Conservation (phyloP, 1,140 invertebrate species). For the Thaumatotibia leucotreta region DNA sequence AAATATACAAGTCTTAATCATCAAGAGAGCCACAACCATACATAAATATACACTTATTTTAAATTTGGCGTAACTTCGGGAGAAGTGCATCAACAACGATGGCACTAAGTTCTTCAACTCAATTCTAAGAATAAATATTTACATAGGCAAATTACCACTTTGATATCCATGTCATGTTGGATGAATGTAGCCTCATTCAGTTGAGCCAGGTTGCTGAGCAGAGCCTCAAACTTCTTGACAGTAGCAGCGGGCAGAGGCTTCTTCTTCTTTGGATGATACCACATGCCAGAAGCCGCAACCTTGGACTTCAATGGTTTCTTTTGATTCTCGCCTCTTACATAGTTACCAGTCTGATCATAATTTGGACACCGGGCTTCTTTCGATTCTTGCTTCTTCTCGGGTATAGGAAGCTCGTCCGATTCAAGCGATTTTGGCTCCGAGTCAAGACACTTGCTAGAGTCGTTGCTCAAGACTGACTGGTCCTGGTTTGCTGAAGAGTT, state of each 20-base stretch:
- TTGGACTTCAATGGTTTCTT: slow-evolving; percentile 55
- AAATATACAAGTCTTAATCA: too few species aligned
- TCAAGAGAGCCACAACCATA: too few species aligned
- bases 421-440: slow-evolving; percentile 35
- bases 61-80: too few species aligned
- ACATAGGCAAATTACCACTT: slow-evolving; percentile 44
- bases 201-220: slow-evolving; percentile 53
- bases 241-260: slow-evolving; percentile 51
- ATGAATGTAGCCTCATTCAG: slow-evolving; percentile 58
- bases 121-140: not conserved
- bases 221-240: slow-evolving; percentile 64
- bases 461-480: slow-evolving; percentile 31
- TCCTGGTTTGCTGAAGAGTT: slow-evolving; percentile 26
- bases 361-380: slow-evolving; percentile 50
- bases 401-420: slow-evolving; percentile 33
- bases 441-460: slow-evolving; percentile 32
- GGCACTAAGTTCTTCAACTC: too few species aligned
- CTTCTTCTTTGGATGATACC: slow-evolving; percentile 72
- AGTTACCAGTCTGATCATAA: slow-evolving; percentile 65
- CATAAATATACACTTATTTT: too few species aligned
- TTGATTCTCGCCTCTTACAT: slow-evolving; percentile 54
- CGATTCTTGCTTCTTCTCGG: slow-evolving; percentile 31
- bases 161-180: slow-evolving; percentile 70
- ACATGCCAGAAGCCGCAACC: slow-evolving; percentile 51
- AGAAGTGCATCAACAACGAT: too few species aligned